Evolutionary conservation across 2,797 vertebrate species (phyloP).

Genomic region (Myripristis jacobus): DNA sequence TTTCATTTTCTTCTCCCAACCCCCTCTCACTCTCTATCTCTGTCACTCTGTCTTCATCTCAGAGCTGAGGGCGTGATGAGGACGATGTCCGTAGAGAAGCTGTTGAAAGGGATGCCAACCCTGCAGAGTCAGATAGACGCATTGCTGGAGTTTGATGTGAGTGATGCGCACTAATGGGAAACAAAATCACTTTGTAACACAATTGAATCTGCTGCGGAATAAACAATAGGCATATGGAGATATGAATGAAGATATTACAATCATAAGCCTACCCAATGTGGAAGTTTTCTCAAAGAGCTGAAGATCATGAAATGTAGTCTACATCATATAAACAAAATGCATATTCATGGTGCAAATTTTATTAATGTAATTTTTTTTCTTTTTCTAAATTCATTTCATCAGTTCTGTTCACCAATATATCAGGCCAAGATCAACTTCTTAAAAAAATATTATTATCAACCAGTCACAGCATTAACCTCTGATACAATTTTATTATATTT

Average conservation of each 20-base stretch:
- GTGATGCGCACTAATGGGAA: slow-evolving; percentile 66
- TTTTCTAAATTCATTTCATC: neutral
- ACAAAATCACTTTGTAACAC: slow-evolving; percentile 32
- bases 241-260: neutral
- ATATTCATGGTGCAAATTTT: no score
- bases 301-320: neutral
- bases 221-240: neutral
- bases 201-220: slow-evolving; percentile 3
- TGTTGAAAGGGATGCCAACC: slow-evolving; percentile 97
- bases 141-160: slow-evolving; percentile 96
- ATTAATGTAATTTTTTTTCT: no score
- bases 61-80: slow-evolving; percentile 98
- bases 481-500: no score
- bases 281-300: neutral
- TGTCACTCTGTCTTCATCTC: no score
- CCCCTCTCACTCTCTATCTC: slow-evolving; percentile 6
- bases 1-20: slow-evolving; percentile 2
- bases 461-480: no score
- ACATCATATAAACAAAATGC: no score
- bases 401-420: no score
- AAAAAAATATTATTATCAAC: no score
- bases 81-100: slow-evolving; percentile 96
- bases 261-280: neutral
- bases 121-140: slow-evolving; percentile 98
- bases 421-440: no score